phyloP scores from a whole-genome alignment of 2,888 invertebrate genomes.

The Empis stercorea region DNA sequence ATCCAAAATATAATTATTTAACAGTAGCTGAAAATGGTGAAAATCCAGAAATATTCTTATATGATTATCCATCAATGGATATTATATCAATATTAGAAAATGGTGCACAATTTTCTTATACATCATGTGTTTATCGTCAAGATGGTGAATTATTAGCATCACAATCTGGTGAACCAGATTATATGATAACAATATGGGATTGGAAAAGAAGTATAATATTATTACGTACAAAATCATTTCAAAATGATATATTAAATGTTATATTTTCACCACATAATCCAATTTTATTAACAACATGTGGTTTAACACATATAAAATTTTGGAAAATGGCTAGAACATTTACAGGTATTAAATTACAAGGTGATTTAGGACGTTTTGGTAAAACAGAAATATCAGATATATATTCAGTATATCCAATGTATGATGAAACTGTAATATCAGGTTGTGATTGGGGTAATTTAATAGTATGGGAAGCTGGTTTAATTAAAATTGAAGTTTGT shows the following conservation, averaged over 20 bases:
- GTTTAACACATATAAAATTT: constrained; percentile 70
- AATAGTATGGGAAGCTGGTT: constrained; percentile 78
- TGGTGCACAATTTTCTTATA: constrained; percentile 62
- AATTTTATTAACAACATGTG: constrained; percentile 66
- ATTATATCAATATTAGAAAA: constrained; percentile 58
- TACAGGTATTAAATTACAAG: constrained; percentile 80
- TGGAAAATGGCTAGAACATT: constrained; percentile 90
- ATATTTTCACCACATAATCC: constrained; percentile 71
- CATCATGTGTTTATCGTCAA: constrained; percentile 64
- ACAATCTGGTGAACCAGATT: constrained; percentile 71
- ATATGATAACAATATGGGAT: constrained; percentile 77
- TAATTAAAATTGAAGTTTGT: constrained; percentile 74
- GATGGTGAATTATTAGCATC: constrained; percentile 62
- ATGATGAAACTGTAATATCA: constrained; percentile 79
- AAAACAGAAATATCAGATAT: constrained; percentile 88
- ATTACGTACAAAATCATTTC: constrained; percentile 68
- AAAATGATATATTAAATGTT: constrained; percentile 64
- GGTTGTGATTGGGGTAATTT: constrained; percentile 88
- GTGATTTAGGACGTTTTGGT: constrained; percentile 79
- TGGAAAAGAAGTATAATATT: constrained; percentile 67
- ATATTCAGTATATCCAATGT: constrained; percentile 68
- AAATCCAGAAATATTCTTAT: constrained; percentile 65
- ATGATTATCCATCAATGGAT: constrained; percentile 69
- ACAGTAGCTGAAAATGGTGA: constrained; percentile 74
- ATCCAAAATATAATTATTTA: constrained; percentile 46